phyloP scores from a whole-genome alignment of 2,113 vertebrate species.

The Gila orcuttii region DNA sequence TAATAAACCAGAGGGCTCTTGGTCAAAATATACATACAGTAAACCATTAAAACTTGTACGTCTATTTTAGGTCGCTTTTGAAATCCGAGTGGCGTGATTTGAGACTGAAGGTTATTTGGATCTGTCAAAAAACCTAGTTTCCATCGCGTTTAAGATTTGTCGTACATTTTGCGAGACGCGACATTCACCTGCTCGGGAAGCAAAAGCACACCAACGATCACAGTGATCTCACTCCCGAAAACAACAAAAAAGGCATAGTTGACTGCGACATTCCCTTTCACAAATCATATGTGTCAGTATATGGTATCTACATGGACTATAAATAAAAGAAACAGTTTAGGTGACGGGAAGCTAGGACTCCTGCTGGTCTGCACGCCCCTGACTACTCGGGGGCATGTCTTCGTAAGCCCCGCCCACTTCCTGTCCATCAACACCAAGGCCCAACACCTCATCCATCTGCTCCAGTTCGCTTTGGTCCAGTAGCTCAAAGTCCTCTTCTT shows the following conservation, averaged over 20 bases:
- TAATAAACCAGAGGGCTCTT: not conserved
- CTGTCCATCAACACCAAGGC: constrained; percentile 72
- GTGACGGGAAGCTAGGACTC: constrained; percentile 70
- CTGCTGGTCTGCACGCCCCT: constrained; percentile 54
- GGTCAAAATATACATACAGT: constrained; percentile 6
- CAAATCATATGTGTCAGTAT: constrained; percentile 43
- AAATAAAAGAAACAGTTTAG: constrained; percentile 58
- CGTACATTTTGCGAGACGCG: not conserved
- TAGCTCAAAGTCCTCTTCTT: constrained; percentile 96
- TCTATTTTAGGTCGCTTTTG: not conserved
- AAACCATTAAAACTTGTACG: not conserved
- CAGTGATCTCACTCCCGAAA: constrained; percentile 38
- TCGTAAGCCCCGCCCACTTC: constrained; percentile 47
- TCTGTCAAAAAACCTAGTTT: not conserved
- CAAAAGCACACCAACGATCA: constrained; percentile 28
- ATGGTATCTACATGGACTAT: constrained; percentile 55
- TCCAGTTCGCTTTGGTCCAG: constrained; percentile 99
- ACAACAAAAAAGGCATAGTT: constrained; percentile 29
- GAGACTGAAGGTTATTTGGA: not conserved
- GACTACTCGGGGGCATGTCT: constrained; percentile 59
- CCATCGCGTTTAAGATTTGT: not conserved
- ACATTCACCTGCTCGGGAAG: constrained; percentile 15
- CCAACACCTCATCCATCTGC: constrained; percentile 84
- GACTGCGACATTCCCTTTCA: constrained; percentile 34
- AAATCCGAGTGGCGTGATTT: constrained; percentile 4